These are phyloP conservation scores for Suillia variegata DNA, from an alignment of 2,888 invertebrate species.

Conservation along the genomic window DNA sequence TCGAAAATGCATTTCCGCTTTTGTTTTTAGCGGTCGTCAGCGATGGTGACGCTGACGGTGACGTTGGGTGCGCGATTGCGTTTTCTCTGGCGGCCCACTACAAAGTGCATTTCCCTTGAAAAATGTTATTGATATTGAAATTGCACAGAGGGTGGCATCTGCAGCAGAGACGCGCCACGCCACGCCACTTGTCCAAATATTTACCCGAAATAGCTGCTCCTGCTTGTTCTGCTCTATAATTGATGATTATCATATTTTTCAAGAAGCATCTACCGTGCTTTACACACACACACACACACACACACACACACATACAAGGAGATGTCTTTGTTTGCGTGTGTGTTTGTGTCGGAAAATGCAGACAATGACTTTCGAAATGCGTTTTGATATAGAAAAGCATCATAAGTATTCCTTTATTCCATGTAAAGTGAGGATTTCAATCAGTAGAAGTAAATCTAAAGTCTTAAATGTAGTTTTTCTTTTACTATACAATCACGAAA, in stretches of 20 bases:
- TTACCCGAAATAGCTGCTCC: not conserved
- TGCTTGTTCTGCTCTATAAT: too few species aligned
- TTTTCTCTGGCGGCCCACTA: constrained; percentile 21
- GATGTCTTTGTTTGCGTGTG: not conserved
- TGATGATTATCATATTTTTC: not conserved
- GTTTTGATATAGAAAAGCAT: too few species aligned
- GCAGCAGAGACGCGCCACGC: not conserved
- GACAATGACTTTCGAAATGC: too few species aligned
- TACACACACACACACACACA: constrained; percentile 2
- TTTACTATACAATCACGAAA: too few species aligned
- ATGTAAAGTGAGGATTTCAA: too few species aligned
- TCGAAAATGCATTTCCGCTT: constrained; percentile 51
- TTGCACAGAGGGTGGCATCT: constrained; percentile 28
- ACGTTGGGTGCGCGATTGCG: not conserved
- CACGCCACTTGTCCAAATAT: not conserved
- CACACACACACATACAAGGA: not conserved
- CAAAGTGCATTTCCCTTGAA: constrained; percentile 11
- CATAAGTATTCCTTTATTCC: too few species aligned
- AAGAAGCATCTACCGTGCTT: not conserved
- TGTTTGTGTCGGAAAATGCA: not conserved
- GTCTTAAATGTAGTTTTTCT: too few species aligned
- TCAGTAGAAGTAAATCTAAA: too few species aligned
- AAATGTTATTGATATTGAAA: constrained; percentile 57
- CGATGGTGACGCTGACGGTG: too few species aligned
- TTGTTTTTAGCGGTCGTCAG: constrained; percentile 31